Percentiles rank a stretch among this genome's conserved stretches.
Evolutionary conservation across 2,888 invertebrate genomes (phyloP).

Genomic region (Cinara cedri): DNA sequence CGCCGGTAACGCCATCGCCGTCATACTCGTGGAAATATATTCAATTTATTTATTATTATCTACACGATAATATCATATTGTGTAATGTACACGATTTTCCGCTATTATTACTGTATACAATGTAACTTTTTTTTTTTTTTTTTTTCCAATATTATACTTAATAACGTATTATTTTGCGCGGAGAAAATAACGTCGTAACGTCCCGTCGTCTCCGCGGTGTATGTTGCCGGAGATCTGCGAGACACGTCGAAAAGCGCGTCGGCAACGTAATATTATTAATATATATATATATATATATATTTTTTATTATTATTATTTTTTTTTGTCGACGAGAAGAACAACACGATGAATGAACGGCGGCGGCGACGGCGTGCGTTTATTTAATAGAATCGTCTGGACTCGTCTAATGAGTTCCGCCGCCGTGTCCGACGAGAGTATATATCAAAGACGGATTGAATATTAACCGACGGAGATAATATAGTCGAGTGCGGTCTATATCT

Average conservation of each 20-base stretch:
- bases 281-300: no score
- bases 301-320: no score
- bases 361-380: no score
- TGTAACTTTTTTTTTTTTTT: constrained; percentile 33
- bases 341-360: constrained; percentile 36
- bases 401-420: constrained; percentile 41
- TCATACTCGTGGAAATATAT: constrained; percentile 13
- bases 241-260: constrained; percentile 44
- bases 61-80: no score
- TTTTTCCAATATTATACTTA: neutral
- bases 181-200: neutral
- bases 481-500: constrained; percentile 26
- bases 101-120: constrained; percentile 37
- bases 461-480: constrained; percentile 32
- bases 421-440: constrained; percentile 7
- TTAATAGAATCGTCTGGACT: constrained; percentile 54
- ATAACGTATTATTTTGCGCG: no score
- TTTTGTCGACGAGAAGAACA: neutral
- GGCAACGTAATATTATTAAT: no score
- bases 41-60: neutral
- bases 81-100: constrained; percentile 39
- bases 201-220: no score
- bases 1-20: no score
- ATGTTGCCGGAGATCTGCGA: neutral
- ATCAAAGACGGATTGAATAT: constrained; percentile 28